Evolutionary conservation across 2,888 invertebrate species (phyloP).

Genomic region (Hyposoter didymator): DNA sequence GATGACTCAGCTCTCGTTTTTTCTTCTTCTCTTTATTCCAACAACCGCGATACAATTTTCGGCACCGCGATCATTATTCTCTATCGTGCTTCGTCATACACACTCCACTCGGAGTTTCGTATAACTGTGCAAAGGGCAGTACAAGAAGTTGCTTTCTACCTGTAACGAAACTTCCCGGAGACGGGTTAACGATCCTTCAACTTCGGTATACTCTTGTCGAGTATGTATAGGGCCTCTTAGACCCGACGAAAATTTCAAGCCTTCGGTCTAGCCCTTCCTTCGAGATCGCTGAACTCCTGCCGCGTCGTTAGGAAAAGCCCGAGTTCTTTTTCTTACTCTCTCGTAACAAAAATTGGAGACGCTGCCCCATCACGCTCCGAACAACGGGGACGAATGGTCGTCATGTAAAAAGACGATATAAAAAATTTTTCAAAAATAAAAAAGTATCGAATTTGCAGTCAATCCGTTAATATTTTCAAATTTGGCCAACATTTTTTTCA

Average conservation of each 20-base stretch:
- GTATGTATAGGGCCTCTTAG: conserved; percentile 13
- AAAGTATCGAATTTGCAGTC: no score
- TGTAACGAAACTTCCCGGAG: not conserved
- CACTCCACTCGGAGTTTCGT: not conserved
- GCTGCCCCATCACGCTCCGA: not conserved
- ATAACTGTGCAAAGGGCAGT: not conserved
- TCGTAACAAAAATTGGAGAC: not conserved
- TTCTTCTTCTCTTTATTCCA: not conserved
- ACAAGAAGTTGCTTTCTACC: not conserved
- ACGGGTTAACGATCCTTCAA: conserved; percentile 36
- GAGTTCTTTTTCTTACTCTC: not conserved
- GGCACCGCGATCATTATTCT: not conserved
- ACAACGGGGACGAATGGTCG: not conserved
- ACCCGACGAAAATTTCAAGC: conserved; percentile 7
- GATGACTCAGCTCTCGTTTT: not conserved
- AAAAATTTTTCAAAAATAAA: no score
- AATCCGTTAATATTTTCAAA: no score
- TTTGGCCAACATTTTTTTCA: no score
- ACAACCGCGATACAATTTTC: not conserved
- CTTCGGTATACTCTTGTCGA: not conserved
- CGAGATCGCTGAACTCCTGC: not conserved
- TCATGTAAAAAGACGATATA: not conserved
- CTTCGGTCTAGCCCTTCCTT: conserved; percentile 3
- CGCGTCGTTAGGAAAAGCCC: not conserved
- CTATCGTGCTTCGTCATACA: conserved; percentile 8